Base-by-base conservation (phyloP, 2,888 invertebrate species). In the Venustoraphidia nigricollis region DNA sequence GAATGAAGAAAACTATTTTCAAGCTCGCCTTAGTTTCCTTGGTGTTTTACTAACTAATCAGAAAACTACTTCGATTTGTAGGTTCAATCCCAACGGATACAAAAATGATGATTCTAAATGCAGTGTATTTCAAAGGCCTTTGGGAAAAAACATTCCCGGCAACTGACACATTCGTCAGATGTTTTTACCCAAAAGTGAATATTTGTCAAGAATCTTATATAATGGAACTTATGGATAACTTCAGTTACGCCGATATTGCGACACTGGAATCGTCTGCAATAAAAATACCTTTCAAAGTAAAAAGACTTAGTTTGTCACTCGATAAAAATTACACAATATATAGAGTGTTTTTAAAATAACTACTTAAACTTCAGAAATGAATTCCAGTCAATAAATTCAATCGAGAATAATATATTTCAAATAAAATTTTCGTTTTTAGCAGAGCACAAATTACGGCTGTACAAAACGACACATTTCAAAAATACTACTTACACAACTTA, bases 61-160 rank as follows among this genome's bases (percentile, higher is more conserved):
- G 42, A 45, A 48, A 27, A 38, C 40, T 48, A 35, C 41, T 43
- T 44, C 49, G 49, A 50, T 48, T 68, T 70, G 38, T 62, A 78
- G 79, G 59, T 8, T 64, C 65, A 41, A 58, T 79, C 10, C 61
- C 62, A 27, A 62, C 71, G 0, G 61, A 70, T 5, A 77, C 81
- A 0, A 67, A 77, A 55, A 72, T 86, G 67, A 64, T 88, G 36
- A 68, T 88, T 44, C 81, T 84, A 55, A 87, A 86, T 57, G 83
- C 83, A 0, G 69, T 88, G 57, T 85, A 83, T 62, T 87, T 84
- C 70, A 81, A 82, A 53, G 85, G 84, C n/a, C 74, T 73, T 10
- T 88, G 88, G 88, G 72, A 77, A 51, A 70, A 73, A 34, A 69
- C 79, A 0, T 88, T 88, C 60, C 73, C 79, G 51, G 61, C 64